These are phyloP conservation scores for Montipora efflorescens DNA, from an alignment of 64 coral and sea anemone genomes.

Conservation along the genomic window DNA sequence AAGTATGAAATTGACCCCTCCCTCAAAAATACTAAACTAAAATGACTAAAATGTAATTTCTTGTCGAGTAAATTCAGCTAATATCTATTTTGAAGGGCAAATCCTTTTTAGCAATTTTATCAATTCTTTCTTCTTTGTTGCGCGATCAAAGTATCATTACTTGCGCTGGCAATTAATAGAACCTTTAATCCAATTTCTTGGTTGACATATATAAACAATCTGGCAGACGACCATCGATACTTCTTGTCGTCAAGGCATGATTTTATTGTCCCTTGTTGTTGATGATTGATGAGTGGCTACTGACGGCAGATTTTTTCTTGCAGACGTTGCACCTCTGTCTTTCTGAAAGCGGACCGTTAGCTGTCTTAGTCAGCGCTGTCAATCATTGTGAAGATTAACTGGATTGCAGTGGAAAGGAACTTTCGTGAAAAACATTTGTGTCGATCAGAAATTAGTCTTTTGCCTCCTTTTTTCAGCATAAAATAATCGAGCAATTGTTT, in stretches of 20 bases:
- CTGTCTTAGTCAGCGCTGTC: neutral
- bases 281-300: conserved; percentile 24
- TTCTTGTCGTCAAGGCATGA: neutral
- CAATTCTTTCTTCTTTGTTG: no score
- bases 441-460: neutral
- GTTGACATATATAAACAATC: neutral
- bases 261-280: neutral
- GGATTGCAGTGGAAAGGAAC: neutral
- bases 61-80: no score
- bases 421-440: neutral
- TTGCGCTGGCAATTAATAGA: neutral
- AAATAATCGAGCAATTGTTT: neutral
- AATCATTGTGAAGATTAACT: neutral
- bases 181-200: neutral
- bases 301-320: conserved; percentile 40
- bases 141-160: neutral
- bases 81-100: no score
- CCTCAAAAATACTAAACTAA: no score
- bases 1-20: no score
- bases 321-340: conserved; percentile 28
- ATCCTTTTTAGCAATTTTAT: no score
- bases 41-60: no score
- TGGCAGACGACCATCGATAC: neutral
- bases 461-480: neutral
- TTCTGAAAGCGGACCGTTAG: neutral